Evolutionary conservation across 2,888 invertebrate species (phyloP), one percentile per base, ranked within the genome.

Genomic region (Sminthurinus aureus): DNA sequence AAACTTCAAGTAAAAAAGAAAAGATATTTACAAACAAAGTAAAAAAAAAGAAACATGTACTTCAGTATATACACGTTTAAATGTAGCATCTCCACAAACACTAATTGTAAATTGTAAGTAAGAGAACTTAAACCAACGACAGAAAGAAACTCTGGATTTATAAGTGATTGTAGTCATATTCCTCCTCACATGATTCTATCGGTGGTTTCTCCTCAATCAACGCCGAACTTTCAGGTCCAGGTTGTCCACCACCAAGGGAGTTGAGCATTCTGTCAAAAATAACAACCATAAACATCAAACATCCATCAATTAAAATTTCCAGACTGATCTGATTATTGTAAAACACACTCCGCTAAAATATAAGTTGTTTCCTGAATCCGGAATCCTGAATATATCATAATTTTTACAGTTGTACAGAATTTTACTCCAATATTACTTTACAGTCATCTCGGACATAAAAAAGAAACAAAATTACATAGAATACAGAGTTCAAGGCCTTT

Each of bases 241-340:
- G 95, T 92, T 96, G 93, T 92, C 95, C 95, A 91, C 95, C 96
- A 92, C 96, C 96, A 93, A 96, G 93, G 90, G 95, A 95, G 93
- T 96, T 96, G 94, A 96, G 94, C 96, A 96, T 96, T 94, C 96
- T 96, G 94, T 94, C 94, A 90, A 15, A n/a, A 9, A 24, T 26
- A 4, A 50, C 9, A 38, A 69, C 1, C 18, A 26, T 13, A 18
- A 81, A 11, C 24, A 51, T 4, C 22, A 51, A 76, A 76, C 26
- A 73, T 11, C 6, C 38, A 38, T 38, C 38, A 38, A 38, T 38
- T 38, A 38, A 38, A 20, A 69, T 13, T 22, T 69, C 4, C 4
- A n/a, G 2, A 69, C n/a, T 69, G 38, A 38, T 4, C 1, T 38
- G 38, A n/a, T n/a, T n/a, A n/a, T n/a, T n/a, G n/a, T n/a, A n/a